These are phyloP conservation scores for Lordiphosa clarofinis DNA, from an alignment of 1,140 invertebrate genomes.

Conservation along the genomic window DNA sequence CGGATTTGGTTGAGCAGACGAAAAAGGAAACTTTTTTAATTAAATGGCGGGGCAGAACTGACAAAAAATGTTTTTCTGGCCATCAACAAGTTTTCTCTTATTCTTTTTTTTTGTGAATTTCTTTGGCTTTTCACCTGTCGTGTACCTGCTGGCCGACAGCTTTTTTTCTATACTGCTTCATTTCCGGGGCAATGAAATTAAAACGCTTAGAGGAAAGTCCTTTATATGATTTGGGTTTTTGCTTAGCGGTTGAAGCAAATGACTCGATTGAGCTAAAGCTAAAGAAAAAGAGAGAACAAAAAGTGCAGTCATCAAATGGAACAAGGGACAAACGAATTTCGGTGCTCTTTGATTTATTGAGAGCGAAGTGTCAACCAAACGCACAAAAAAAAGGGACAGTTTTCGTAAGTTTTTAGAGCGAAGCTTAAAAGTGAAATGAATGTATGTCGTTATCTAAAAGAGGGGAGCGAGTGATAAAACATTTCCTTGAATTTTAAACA, in stretches of 20 bases:
- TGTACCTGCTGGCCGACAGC: background rate
- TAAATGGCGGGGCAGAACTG: slow-evolving; percentile 1
- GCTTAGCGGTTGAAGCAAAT: background rate
- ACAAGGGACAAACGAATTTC: too few relatives aligned
- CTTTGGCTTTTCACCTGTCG: slow-evolving; percentile 8
- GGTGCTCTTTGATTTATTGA: too few relatives aligned
- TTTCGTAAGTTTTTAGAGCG: too few relatives aligned
- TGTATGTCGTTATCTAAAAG: too few relatives aligned
- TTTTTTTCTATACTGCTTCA: slow-evolving; percentile 2
- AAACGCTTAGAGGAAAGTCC: slow-evolving; percentile 1
- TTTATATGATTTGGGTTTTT: slow-evolving; percentile 9
- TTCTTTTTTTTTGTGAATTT: background rate
- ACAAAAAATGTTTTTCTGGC: slow-evolving; percentile 8
- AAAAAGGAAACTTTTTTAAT: slow-evolving; percentile 11
- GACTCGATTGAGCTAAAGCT: background rate
- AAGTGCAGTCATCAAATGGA: slow-evolving; percentile 4
- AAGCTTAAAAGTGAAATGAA: too few relatives aligned
- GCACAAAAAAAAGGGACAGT: too few relatives aligned
- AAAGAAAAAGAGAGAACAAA: too few relatives aligned
- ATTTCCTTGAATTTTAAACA: too few relatives aligned
- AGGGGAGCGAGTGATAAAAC: too few relatives aligned
- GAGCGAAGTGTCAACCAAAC: too few relatives aligned
- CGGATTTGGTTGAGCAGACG: background rate
- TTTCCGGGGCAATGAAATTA: slow-evolving; percentile 12
- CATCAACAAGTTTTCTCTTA: slow-evolving; percentile 3